Conservation (phyloP, 2,888 invertebrate species). For the Halocaridina rubra region DNA sequence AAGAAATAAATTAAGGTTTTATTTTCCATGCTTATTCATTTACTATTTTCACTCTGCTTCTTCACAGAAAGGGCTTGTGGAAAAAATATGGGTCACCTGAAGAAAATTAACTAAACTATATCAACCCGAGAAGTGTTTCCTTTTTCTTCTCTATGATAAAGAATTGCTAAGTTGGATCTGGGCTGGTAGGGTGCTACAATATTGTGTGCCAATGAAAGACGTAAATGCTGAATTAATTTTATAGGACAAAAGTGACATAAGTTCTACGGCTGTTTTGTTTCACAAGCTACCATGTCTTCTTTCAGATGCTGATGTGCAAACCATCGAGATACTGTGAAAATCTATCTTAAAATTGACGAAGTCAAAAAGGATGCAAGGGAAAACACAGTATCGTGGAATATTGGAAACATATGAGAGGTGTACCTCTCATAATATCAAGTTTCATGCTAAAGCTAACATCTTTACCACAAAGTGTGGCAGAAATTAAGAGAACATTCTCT, state of each 20-base stretch:
- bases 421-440: background rate
- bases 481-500: background rate
- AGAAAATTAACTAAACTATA: too few relatives aligned
- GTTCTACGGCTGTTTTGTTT: background rate
- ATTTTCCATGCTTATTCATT: too few relatives aligned
- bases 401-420: conserved; percentile 7
- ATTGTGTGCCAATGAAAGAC: background rate
- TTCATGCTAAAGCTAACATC: conserved; percentile 6
- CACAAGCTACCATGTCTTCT: background rate
- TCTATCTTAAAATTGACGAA: background rate
- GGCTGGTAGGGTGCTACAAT: too few relatives aligned
- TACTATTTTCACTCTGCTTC: too few relatives aligned
- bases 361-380: conserved; percentile 6
- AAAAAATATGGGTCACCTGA: too few relatives aligned
- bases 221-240: background rate
- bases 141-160: too few relatives aligned
- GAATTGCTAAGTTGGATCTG: background rate
- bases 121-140: too few relatives aligned
- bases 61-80: too few relatives aligned
- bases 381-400: background rate
- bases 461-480: background rate
- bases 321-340: background rate
- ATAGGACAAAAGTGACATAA: background rate
- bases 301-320: background rate
- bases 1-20: too few relatives aligned